phyloP scores from a whole-genome alignment of 2,888 invertebrate species.

The Scaptomyza polygonia region DNA sequence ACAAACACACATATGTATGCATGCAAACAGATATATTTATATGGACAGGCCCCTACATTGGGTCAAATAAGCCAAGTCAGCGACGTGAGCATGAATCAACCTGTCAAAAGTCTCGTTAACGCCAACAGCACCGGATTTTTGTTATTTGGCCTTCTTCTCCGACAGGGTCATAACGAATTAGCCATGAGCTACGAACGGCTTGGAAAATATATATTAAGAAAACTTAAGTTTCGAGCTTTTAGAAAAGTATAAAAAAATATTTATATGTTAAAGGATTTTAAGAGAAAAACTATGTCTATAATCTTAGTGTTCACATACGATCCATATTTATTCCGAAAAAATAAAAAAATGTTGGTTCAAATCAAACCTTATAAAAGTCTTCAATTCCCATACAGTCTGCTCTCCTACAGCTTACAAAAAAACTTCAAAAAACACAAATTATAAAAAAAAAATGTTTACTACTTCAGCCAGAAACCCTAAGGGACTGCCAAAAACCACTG shows the following conservation, averaged over 20 bases:
- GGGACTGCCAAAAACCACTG: conserved; percentile 60
- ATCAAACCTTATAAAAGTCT: not conserved
- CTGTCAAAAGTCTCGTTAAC: conserved; percentile 84
- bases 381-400: not conserved
- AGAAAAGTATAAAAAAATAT: not conserved
- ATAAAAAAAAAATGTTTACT: conserved; percentile 15
- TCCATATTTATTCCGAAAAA: too few relatives aligned
- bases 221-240: not conserved
- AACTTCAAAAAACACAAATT: conserved; percentile 21
- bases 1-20: conserved; percentile 1
- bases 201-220: not conserved
- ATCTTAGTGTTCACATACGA: too few relatives aligned
- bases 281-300: too few relatives aligned
- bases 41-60: conserved; percentile 59
- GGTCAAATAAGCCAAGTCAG: conserved; percentile 78
- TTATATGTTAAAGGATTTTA: not conserved
- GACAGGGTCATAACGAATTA: conserved; percentile 73
- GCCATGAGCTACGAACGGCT: conserved; percentile 50
- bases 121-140: conserved; percentile 82
- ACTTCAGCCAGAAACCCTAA: conserved; percentile 42
- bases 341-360: too few relatives aligned
- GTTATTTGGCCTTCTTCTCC: conserved; percentile 45
- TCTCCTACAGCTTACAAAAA: conserved; percentile 29
- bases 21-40: conserved; percentile 13
- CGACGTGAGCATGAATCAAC: conserved; percentile 83